Conservation (phyloP, 37 sponge, comb jelly and placozoan species). For the Agelas oroides region DNA sequence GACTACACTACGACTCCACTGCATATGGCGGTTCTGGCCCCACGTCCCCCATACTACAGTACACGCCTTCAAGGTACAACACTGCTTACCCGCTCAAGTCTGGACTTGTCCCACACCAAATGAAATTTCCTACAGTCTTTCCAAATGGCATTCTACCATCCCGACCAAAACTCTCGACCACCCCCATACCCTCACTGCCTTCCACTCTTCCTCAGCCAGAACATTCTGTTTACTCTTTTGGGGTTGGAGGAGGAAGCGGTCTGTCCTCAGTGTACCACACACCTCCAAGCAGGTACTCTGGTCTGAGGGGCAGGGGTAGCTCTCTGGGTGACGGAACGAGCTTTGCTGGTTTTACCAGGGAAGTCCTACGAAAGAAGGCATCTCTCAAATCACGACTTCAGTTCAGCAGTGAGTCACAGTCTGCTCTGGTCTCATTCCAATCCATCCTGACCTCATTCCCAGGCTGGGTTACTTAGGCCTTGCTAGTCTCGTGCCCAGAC, state of each 20-base stretch:
- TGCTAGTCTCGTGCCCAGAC: too few relatives aligned
- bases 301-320: background rate
- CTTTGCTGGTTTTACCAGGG: background rate
- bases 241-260: too few relatives aligned
- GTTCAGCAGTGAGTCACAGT: conserved; percentile 26
- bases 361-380: conserved; percentile 30
- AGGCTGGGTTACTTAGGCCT: too few relatives aligned
- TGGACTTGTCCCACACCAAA: too few relatives aligned
- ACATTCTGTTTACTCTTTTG: too few relatives aligned
- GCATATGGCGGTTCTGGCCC: too few relatives aligned
- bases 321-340: background rate
- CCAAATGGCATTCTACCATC: background rate
- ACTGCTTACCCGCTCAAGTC: too few relatives aligned
- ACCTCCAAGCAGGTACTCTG: background rate
- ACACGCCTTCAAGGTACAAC: too few relatives aligned
- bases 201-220: background rate
- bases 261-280: background rate
- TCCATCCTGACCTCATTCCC: too few relatives aligned
- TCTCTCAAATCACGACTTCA: conserved; percentile 31
- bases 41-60: too few relatives aligned
- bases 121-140: background rate
- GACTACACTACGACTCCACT: too few relatives aligned
- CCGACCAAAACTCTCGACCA: background rate
- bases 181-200: background rate
- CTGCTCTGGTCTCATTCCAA: too few relatives aligned